A percentile compares a stretch with the other conserved stretches of the same genome.
phyloP scores from a whole-genome alignment of 92 coral and sea anemone genomes.

The Siderastrea siderea region DNA sequence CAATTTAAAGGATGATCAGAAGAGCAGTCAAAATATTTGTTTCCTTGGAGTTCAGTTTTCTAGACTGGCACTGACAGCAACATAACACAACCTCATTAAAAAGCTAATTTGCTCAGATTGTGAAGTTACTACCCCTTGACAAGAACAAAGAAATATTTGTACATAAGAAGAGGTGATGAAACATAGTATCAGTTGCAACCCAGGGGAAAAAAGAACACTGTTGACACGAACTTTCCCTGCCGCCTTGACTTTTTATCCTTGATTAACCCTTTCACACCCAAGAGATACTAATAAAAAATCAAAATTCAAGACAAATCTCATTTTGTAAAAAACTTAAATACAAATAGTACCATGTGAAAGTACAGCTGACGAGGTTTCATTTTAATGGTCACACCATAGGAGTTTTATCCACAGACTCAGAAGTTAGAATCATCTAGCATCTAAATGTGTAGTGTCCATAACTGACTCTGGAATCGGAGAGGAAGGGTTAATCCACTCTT shows the following conservation, averaged over 20 bases:
- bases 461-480: too few species aligned
- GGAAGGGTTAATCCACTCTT: not conserved
- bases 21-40: slow-evolving; percentile 6
- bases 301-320: too few species aligned
- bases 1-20: not conserved
- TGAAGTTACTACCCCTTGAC: not conserved
- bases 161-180: not conserved
- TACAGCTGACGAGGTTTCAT: too few species aligned
- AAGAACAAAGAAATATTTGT: not conserved
- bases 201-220: not conserved
- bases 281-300: too few species aligned
- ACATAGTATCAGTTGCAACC: not conserved
- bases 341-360: too few species aligned
- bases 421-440: too few species aligned
- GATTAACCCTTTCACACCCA: too few species aligned
- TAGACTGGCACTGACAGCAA: not conserved
- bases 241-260: not conserved
- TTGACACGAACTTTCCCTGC: slow-evolving; percentile 4
- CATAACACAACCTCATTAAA: not conserved
- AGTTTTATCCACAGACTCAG: too few species aligned
- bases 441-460: too few species aligned
- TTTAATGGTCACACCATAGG: too few species aligned
- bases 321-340: too few species aligned
- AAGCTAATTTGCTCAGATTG: slow-evolving; percentile 14
- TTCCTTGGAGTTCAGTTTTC: not conserved